Base-by-base conservation (phyloP, 2,797 vertebrate genomes). In the Myoxocephalus aenaeus region DNA sequence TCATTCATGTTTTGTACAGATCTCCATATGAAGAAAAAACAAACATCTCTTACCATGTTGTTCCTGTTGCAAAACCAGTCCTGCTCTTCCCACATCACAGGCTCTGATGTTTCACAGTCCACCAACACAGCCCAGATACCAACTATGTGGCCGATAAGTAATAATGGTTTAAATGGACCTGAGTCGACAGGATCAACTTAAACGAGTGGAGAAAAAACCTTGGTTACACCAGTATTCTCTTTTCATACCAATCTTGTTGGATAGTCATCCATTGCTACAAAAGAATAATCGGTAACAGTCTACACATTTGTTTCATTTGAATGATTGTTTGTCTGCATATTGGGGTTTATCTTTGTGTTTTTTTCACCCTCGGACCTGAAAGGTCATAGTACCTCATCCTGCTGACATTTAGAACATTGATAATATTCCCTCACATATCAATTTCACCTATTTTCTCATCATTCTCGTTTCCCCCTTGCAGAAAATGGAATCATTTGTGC, bases 401-500 rank as follows among this genome's bases (percentile, higher is more conserved):
- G 87, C 93, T 94, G 94, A 94, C 94, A 95, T 95, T 96, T 95
- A 90, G 93, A 93, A 90, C 93, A 94, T 92, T 93, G 93, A 91
- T 94, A 95, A 95, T 94, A 95, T 95, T 95, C 93, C 90, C 92
- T 95, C 94, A 96, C 94, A 95, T 96, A 95, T 96, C 95, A 95
- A 95, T 95, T 96, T 96, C 94, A 95, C 93, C 94, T 94, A 95
- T 95, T 95, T 95, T 95, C 93, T 94, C 95, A 94, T 96, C 93
- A 94, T 95, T 96, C 94, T 92, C 93, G 90, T 94, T 94, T 93
- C 93, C 92, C 51, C 92, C 91, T 88, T 90, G 90, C 92, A 95
- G 93, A 95, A 95, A 96, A 95, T 95, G 94, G 93, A 95, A 95
- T 96, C 94, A 95, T 96, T 95, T 95, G 94, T 95, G 94, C 95